Evolutionary conservation across 2,888 invertebrate genomes (phyloP).

Genomic region (Orgyia antiqua): DNA sequence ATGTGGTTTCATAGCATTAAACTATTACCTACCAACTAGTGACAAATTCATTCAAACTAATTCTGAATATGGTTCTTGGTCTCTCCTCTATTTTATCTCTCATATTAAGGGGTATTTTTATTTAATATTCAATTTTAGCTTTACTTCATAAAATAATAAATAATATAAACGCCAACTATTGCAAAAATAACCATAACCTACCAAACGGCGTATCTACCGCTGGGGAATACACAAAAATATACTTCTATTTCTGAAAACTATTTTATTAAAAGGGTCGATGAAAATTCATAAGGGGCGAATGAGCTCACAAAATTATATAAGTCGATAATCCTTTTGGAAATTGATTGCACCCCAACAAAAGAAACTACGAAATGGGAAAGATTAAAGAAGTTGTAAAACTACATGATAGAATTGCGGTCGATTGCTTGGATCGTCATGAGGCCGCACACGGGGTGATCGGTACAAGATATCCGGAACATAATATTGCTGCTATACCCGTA

Average conservation of each 20-base stretch:
- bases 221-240: too few relatives aligned
- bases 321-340: slow-evolving; percentile 34
- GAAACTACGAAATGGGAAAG: slow-evolving; percentile 35
- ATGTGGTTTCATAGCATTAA: too few relatives aligned
- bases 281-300: slow-evolving; percentile 25
- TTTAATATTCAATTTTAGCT: too few relatives aligned
- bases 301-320: slow-evolving; percentile 27
- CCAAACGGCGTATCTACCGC: too few relatives aligned
- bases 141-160: too few relatives aligned
- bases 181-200: too few relatives aligned
- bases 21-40: too few relatives aligned
- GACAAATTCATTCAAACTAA: too few relatives aligned
- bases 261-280: slow-evolving; percentile 23
- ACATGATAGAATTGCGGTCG: slow-evolving; percentile 39
- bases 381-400: slow-evolving; percentile 40
- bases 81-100: too few relatives aligned
- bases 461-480: slow-evolving; percentile 54
- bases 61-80: too few relatives aligned
- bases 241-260: slow-evolving; percentile 8
- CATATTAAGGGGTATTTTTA: too few relatives aligned
- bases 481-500: slow-evolving; percentile 56
- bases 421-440: slow-evolving; percentile 38
- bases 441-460: slow-evolving; percentile 39
- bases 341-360: slow-evolving; percentile 34
- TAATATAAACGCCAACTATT: too few relatives aligned